phyloP scores from a whole-genome alignment of 2,888 invertebrate species.

The Dolomedes plantarius region DNA sequence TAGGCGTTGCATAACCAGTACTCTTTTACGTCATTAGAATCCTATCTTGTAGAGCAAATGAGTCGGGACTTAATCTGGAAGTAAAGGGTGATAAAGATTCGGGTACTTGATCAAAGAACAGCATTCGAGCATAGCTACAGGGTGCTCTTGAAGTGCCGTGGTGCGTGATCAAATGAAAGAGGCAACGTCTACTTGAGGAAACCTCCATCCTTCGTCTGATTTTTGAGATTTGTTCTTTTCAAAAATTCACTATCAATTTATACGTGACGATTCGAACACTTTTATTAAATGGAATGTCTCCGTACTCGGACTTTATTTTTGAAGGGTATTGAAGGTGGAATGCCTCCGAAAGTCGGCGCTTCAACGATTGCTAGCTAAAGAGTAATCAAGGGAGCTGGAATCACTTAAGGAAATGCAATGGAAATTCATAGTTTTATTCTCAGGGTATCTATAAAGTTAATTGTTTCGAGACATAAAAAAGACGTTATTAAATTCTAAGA shows the following conservation, averaged over 20 bases:
- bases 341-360: not conserved
- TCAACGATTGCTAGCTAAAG: not conserved
- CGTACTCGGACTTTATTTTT: not conserved
- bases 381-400: no score
- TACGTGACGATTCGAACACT: not conserved
- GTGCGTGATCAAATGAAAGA: conserved; percentile 2
- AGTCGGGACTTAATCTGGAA: not conserved
- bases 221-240: conserved; percentile 1
- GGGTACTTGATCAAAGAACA: not conserved
- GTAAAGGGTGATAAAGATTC: not conserved
- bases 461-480: no score
- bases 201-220: not conserved
- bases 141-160: not conserved
- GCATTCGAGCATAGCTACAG: not conserved
- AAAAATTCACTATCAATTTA: not conserved
- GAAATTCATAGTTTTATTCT: no score
- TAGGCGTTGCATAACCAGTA: not conserved
- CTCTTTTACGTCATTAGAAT: not conserved
- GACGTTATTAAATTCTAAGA: no score
- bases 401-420: no score
- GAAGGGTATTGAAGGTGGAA: not conserved
- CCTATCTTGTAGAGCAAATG: not conserved
- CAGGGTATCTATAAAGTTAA: no score
- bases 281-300: not conserved
- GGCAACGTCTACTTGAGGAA: not conserved